Evolutionary conservation across 2,888 invertebrate species (phyloP).

Genomic region (Dione vanillae): DNA sequence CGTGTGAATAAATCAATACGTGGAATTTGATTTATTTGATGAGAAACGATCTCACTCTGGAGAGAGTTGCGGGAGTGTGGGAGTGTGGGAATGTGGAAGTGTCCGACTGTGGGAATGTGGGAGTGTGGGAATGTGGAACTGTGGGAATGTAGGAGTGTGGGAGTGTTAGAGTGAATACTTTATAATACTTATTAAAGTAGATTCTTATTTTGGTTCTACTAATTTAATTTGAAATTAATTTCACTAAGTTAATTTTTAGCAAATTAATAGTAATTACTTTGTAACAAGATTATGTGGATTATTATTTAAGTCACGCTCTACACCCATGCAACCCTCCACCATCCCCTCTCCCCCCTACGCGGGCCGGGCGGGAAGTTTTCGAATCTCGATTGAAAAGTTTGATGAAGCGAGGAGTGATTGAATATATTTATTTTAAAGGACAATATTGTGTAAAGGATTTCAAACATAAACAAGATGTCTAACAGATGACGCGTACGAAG

Average conservation of each 20-base stretch:
- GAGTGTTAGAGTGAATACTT: no score
- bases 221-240: background rate
- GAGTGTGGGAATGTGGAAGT: no score
- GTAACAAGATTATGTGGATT: background rate
- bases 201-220: no score
- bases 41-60: background rate
- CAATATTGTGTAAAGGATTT: background rate
- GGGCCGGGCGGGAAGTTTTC: background rate
- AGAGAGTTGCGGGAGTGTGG: background rate
- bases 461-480: background rate
- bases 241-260: background rate
- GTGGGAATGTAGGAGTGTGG: no score
- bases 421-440: background rate
- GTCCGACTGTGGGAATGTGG: no score
- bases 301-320: background rate
- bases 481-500: background rate
- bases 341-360: no score
- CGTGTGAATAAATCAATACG: slow-evolving; percentile 17
- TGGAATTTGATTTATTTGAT: background rate
- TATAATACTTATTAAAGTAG: no score
- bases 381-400: slow-evolving; percentile 1
- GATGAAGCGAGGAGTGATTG: background rate
- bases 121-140: no score
- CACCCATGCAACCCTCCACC: background rate
- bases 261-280: background rate